Evolutionary conservation across 2,797 vertebrate species (phyloP), one percentile per base, ranked within the genome.

Genomic region (Amblyraja radiata): DNA sequence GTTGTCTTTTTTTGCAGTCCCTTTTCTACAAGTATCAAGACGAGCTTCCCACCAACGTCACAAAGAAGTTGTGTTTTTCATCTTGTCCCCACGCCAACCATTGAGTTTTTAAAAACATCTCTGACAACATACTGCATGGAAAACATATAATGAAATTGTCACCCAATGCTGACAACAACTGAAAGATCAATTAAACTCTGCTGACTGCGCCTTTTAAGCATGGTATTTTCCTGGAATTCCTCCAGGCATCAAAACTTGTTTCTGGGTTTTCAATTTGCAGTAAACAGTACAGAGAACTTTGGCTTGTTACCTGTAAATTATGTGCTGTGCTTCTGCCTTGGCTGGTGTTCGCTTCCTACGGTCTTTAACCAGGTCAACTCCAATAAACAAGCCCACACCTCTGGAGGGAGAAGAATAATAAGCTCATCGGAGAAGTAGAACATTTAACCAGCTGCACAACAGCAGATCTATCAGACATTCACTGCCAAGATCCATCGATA

Each of bases 331-430:
- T 95, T 99, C 98, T 0, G 98, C 98, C 0, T 98, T 98, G 46
- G 98, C 99, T 0, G 99, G 98, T 0, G 96, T 98, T 93, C 98
- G 96, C 93, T 96, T 97, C 93, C 96, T 92, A 16, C 76, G 95
- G 94, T 99, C 98, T 94, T 94, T 98, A 95, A 99, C 98, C 18
- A 99, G 96, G 95, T 99, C 98, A 94, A 98, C 95, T 9, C 99
- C 99, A 10, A 99, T 94, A 95, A 99, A 99, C 61, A 99, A 97
- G 23, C 99, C 99, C 90, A 96, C 58, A 0, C 99, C 98, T 95
- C 99, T 99, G 95, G n/a, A 65, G 11, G 8, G 25, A 58, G 21
- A 73, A 71, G 58, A 76, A 92, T 74, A 74, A 54, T 28, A 14
- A 54, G 68, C 11, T 39, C 36, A 74, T 54, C n/a, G 28, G 39